Evolutionary conservation across 2,113 vertebrate species (phyloP).

Genomic region (Epinephelus cyanopodus): DNA sequence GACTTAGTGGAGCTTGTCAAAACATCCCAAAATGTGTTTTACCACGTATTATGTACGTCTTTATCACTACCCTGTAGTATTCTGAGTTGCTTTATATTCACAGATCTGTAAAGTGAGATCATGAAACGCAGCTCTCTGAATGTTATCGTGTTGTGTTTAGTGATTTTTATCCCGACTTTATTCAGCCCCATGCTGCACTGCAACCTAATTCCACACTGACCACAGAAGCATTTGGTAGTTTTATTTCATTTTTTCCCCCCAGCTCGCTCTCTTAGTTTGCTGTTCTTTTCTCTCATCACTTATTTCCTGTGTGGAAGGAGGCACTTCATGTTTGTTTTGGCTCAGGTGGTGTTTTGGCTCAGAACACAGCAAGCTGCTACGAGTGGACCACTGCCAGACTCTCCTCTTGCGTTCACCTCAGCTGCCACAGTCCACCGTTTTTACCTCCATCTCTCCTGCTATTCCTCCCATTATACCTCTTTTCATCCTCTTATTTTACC

Average conservation of each 20-base stretch:
- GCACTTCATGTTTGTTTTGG: constrained; percentile 70
- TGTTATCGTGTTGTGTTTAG: constrained; percentile 39
- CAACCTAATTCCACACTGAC: constrained; percentile 42
- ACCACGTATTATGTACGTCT: background rate
- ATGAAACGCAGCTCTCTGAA: constrained; percentile 17
- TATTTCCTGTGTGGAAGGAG: constrained; percentile 74
- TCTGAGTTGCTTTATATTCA: constrained; percentile 9
- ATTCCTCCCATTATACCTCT: background rate
- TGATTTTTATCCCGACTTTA: constrained; percentile 34
- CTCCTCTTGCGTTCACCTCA: constrained; percentile 26
- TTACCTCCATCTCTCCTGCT: constrained; percentile 11
- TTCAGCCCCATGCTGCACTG: constrained; percentile 36
- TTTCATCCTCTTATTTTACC: constrained; percentile 11
- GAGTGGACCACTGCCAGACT: constrained; percentile 44
- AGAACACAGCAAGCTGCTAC: constrained; percentile 27
- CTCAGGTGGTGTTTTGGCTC: constrained; percentile 42
- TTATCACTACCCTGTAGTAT: background rate
- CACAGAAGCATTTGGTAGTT: constrained; percentile 44
- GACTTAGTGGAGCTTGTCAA: constrained; percentile 15
- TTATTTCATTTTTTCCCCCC: constrained; percentile 25
- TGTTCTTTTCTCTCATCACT: constrained; percentile 67
- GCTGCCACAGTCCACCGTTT: constrained; percentile 13
- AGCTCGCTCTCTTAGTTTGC: constrained; percentile 44
- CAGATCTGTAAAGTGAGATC: constrained; percentile 35
- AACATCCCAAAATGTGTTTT: constrained; percentile 14